Base-by-base conservation (phyloP, 2,888 invertebrate genomes). In the Pseudolycoriella hygida region DNA sequence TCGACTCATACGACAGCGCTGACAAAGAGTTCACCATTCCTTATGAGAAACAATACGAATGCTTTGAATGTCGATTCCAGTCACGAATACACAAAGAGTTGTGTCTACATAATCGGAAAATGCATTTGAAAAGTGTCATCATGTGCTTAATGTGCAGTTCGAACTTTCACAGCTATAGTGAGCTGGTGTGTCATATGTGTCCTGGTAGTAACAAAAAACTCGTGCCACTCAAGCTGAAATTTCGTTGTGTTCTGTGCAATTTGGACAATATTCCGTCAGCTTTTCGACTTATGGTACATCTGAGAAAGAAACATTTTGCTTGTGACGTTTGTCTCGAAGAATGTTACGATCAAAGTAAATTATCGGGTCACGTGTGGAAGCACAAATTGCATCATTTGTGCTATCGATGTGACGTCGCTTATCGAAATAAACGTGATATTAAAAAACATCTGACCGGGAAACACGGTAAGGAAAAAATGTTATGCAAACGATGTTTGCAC, bases 361-460 rank as follows among this genome's bases (percentile, higher is more conserved):
- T 89, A 1, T 86, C 87, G 1, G 84, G 83, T 54, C 89, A 89
- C 57, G 84, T 88, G 17, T 87, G 87, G 84, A 89, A 89, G 65
- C 88, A 89, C 59, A 89, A 88, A 63, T 62, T 88, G 37, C 78
- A 86, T 61, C 87, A 88, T 63, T 67, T 86, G 46, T 89, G 89
- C 58, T 88, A 87, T 60, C 75, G 87, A 18, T 89, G 89, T 60
- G 85, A 84, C 30, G 84, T 89, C 50, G 80, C 88, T 1, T 89
- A 89, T 59, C 74, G 86, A 52, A 88, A 87, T 62, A 87, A 87
- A 60, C 80, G 80, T 45, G 87, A 88, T 57, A 89, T 88, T 48
- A 85, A 84, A 14, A 85, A 86, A 57, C 89, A 90, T 67, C 67
- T 89, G 46, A 88, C 86, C 60, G 89, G 89, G 88, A 90, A 89